phyloP scores from a whole-genome alignment of 2,113 vertebrate species.

The Cryptomyrus ogoouensis region DNA sequence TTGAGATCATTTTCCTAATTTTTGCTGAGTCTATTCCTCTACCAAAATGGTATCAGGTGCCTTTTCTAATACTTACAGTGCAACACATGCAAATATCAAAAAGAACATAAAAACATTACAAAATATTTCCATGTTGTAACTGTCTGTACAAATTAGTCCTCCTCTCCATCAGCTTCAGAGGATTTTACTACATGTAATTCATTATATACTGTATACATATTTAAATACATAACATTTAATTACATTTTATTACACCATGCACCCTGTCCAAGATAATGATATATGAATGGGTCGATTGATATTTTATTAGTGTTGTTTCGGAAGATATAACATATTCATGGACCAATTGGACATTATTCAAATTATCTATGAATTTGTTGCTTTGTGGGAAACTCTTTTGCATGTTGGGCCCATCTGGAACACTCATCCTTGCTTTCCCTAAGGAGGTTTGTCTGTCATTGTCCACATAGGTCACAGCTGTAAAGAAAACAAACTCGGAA shows the following conservation, averaged over 20 bases:
- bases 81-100: neutral
- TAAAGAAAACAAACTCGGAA: conserved; percentile 29
- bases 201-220: neutral
- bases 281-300: neutral
- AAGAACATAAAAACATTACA: neutral
- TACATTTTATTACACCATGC: neutral
- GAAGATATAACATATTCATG: neutral
- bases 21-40: neutral
- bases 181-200: neutral
- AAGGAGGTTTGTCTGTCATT: conserved; percentile 16
- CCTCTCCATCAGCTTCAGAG: neutral
- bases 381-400: neutral
- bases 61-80: neutral
- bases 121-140: neutral
- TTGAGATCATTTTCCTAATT: neutral
- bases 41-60: neutral
- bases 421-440: neutral
- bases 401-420: neutral
- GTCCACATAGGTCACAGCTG: conserved; percentile 13
- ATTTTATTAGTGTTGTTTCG: neutral
- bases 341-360: neutral
- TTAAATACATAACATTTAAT: neutral
- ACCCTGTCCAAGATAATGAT: neutral
- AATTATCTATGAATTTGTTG: neutral
- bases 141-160: neutral